A percentile compares a stretch with the other conserved stretches of the same genome.
These are phyloP conservation scores for Speoplatyrhinus poulsoni DNA, from an alignment of 2,113 vertebrate genomes.

Conservation along the genomic window DNA sequence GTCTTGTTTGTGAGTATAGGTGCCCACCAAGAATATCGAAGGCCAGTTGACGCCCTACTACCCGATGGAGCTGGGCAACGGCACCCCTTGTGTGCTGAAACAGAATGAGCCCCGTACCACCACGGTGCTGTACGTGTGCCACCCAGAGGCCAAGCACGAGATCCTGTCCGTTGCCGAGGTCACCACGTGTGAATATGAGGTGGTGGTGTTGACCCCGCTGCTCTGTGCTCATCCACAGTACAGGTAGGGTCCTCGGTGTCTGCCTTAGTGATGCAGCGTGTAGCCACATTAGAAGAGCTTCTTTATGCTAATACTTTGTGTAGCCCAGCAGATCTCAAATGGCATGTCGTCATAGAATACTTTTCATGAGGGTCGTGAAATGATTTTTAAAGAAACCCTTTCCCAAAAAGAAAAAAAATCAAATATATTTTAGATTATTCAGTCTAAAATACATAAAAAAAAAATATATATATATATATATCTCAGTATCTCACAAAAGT, in stretches of 20 bases:
- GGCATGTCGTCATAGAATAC: too few species aligned
- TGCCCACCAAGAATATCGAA: constrained; percentile 90
- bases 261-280: too few species aligned
- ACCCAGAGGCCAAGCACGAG: constrained; percentile 97
- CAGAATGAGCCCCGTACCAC: constrained; percentile 86
- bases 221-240: constrained; percentile 94
- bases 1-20: constrained; percentile 45
- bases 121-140: constrained; percentile 93
- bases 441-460: too few species aligned
- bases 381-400: too few species aligned
- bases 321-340: too few species aligned
- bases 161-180: constrained; percentile 96
- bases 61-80: constrained; percentile 89
- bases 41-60: constrained; percentile 96
- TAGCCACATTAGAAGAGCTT: too few species aligned
- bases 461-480: too few species aligned
- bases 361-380: too few species aligned
- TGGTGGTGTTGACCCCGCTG: constrained; percentile 94
- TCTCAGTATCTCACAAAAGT: too few species aligned
- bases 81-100: constrained; percentile 90
- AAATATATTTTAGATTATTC: too few species aligned
- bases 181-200: constrained; percentile 96
- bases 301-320: too few species aligned
- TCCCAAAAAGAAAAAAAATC: too few species aligned
- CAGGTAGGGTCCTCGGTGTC: constrained; percentile 74